Evolutionary conservation across 92 coral and sea anemone genomes (phyloP).

Genomic region (Parazoanthus darwini): DNA sequence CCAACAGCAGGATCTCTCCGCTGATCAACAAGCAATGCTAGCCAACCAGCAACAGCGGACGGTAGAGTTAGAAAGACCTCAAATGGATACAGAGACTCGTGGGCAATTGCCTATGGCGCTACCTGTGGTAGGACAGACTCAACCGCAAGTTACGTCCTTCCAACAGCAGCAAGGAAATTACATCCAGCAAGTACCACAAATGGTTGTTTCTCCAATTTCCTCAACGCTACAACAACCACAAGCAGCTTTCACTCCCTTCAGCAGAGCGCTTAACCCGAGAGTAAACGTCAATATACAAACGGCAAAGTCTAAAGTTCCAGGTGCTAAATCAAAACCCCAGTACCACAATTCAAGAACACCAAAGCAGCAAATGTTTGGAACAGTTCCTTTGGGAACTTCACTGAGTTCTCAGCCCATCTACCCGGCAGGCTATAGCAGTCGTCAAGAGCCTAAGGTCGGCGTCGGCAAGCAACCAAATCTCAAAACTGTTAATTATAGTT

Average conservation of each 20-base stretch:
- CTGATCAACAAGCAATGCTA: conserved; percentile 38
- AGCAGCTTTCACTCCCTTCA: conserved; percentile 28
- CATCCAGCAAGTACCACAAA: conserved; percentile 34
- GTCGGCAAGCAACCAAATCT: neutral
- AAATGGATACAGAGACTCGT: conserved; percentile 28
- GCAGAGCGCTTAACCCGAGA: conserved; percentile 43
- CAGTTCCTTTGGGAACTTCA: conserved; percentile 11
- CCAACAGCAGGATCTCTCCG: conserved; percentile 4
- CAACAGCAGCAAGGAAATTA: conserved; percentile 36
- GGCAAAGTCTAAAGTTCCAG: conserved; percentile 62
- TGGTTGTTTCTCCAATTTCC: conserved; percentile 23
- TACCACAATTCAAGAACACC: conserved; percentile 9
- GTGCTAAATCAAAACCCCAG: neutral
- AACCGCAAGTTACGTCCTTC: conserved; percentile 10
- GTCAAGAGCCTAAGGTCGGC: neutral
- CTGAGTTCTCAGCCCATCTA: conserved; percentile 18
- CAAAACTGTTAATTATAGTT: neutral
- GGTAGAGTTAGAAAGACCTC: conserved; percentile 10
- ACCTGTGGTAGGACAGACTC: neutral
- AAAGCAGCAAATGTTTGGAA: conserved; percentile 41
- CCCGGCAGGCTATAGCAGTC: conserved; percentile 16
- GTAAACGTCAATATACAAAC: conserved; percentile 68
- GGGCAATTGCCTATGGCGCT: conserved; percentile 18
- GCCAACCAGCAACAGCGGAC: conserved; percentile 45
- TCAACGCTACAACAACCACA: conserved; percentile 32